Evolutionary conservation across 53 echinoderm and acorn worm genomes (phyloP), one percentile per base, ranked within the genome.

Genomic region (Crossaster papposus): DNA sequence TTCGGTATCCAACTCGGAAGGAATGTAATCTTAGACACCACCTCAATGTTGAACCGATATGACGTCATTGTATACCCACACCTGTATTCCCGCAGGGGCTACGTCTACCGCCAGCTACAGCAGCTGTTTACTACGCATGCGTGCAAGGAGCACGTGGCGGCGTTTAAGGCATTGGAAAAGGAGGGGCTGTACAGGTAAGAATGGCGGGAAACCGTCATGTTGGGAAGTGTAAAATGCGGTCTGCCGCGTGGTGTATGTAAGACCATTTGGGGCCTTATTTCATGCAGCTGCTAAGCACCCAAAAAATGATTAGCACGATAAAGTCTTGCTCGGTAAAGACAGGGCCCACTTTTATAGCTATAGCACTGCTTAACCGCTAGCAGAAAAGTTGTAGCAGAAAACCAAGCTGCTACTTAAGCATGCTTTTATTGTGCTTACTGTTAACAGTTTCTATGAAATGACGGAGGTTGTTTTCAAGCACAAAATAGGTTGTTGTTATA

Each of bases 91-190:
- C 70, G 22, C 91, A 99, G 99, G 99, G 92, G 91, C 30, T 85
- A 94, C 76, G 96, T 99, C 6, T 99, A 94, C 70, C 94, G 92
- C 32, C 92, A 93, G 81, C 80, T 99, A 72, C 96, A 93, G 72
- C 92, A 90, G 63, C 91, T 99, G 0, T 96, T 94, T 50, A 89
- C 93, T 15, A 99, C 96, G 64, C 95, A 96, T 82, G 99, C 99
- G 51, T 99, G 99, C 79, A 92, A 94, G 77, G 94, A 96, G 89
- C 94, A 94, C 89, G 91, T 92, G 26, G 85, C 79, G 18, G 93
- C 91, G 20, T 99, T 99, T 65, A 81, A 78, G 54, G 82, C 79
- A 55, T 83, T 99, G 17, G 96, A 99, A 79, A 93, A 96, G 30
- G 91, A 80, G 44, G 96, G 96, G 6, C 63, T 99, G 20, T 99